A percentile compares a stretch with the other conserved stretches of the same genome.
These are phyloP conservation scores for Phalacrocorax brasilianus DNA, from an alignment of 2,113 vertebrate genomes.

Conservation along the genomic window DNA sequence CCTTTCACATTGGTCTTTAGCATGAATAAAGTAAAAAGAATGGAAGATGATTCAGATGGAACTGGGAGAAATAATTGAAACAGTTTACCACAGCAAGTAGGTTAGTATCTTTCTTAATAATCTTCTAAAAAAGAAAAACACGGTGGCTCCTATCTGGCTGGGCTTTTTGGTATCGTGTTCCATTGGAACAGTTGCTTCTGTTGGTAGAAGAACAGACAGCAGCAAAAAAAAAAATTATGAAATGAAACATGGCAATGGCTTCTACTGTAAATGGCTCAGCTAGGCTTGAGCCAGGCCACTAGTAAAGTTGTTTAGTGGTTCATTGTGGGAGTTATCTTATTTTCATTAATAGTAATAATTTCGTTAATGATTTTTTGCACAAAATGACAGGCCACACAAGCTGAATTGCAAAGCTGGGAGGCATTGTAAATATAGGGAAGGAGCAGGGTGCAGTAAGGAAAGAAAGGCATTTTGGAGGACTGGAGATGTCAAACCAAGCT, in stretches of 20 bases:
- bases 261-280: background rate
- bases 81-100: background rate
- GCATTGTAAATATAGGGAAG: background rate
- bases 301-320: background rate
- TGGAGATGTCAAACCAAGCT: background rate
- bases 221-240: background rate
- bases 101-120: background rate
- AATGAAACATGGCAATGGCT: accelerated
- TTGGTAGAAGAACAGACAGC: background rate
- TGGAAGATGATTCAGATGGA: background rate
- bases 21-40: background rate
- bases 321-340: background rate
- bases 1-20: accelerated
- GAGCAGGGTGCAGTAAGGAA: background rate
- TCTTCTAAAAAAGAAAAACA: background rate
- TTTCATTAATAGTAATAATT: background rate
- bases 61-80: background rate
- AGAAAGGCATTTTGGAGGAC: background rate
- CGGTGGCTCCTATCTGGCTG: accelerated
- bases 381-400: background rate
- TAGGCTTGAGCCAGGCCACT: background rate
- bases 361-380: background rate
- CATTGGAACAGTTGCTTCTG: background rate
- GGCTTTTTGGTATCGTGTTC: background rate
- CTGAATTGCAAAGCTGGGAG: background rate